Base-by-base conservation (phyloP, 2,113 vertebrate species). In the Catagonus wagneri region DNA sequence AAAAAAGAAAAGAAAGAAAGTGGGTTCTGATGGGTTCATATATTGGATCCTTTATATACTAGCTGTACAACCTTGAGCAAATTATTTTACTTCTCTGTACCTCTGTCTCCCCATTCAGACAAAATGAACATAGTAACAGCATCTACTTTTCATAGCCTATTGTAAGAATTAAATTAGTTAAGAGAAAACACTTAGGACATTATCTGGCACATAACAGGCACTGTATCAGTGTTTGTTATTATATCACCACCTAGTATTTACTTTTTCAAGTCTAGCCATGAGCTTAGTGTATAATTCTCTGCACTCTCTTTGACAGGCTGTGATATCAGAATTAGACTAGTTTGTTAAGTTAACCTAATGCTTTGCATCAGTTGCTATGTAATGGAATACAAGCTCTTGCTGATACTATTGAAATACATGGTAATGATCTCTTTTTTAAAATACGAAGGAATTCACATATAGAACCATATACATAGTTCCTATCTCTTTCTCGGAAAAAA, bases 401-500 rank as follows among this genome's bases (percentile, higher is more conserved):
- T 58, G 71, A 10, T 71, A 93, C 23, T 29, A 71, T 13, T 71
- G 23, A 87, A 87, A 87, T 36, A 71, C 8, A 17, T 27, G 15
- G 50, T 36, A 79, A 69, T 69, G 50, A 79, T 86, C 12, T 39
- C 29, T 60, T 60, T n/a, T 52, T 76, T 68, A 60, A 69, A 79
- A 79, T 87, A 56, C 34, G 12, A 93, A 71, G 74, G 52, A 79
- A 36, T 36, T 71, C 54, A 36, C 23, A 36, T 63, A 71, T 11
- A 52, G 14, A 80, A 29, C 34, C 75, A 52, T 52, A 60, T 60
- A 29, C 11, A 36, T 58, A 79, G 29, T 61, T 85, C 23, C 34
- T 29, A 87, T 78, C 56, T 86, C 34, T 79, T 93, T 87, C 22
- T 80, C 80, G 17, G 75, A 80, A 93, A 39, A 72, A 54, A 52